These are phyloP conservation scores for cattle (Bos taurus) DNA, from an alignment of 2,113 vertebrate genomes.

Conservation along the genomic window DNA sequence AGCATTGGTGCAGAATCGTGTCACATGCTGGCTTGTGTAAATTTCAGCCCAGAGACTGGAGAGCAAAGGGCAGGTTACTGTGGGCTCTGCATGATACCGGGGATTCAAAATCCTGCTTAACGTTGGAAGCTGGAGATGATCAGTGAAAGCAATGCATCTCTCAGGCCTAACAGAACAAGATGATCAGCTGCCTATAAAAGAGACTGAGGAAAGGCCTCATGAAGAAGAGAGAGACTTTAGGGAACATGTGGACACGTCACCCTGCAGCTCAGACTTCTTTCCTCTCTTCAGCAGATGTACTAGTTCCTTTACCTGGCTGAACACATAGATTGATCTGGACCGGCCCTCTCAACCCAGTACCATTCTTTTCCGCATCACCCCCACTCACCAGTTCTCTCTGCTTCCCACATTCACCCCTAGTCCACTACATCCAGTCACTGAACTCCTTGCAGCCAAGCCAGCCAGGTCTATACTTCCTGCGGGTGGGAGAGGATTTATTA, in stretches of 20 bases:
- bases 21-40: not conserved
- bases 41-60: not conserved
- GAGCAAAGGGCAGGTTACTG: not conserved
- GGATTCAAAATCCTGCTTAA: not conserved
- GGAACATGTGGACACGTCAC: not conserved
- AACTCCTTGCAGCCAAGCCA: not conserved
- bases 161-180: not conserved
- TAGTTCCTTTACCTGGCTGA: not conserved
- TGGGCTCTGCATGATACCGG: not conserved
- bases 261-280: not conserved
- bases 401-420: not conserved
- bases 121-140: not conserved
- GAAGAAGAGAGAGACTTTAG: not conserved
- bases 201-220: not conserved
- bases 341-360: not conserved
- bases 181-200: not conserved
- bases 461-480: too few species aligned
- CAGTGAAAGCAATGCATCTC: not conserved
- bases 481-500: not conserved
- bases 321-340: not conserved
- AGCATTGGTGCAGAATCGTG: fast-evolving
- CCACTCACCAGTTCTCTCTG: fast-evolving
- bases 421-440: not conserved
- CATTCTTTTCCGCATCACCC: not conserved
- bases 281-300: not conserved